Conservation (phyloP, 2,113 vertebrate genomes). For the Ochotona curzoniae region DNA sequence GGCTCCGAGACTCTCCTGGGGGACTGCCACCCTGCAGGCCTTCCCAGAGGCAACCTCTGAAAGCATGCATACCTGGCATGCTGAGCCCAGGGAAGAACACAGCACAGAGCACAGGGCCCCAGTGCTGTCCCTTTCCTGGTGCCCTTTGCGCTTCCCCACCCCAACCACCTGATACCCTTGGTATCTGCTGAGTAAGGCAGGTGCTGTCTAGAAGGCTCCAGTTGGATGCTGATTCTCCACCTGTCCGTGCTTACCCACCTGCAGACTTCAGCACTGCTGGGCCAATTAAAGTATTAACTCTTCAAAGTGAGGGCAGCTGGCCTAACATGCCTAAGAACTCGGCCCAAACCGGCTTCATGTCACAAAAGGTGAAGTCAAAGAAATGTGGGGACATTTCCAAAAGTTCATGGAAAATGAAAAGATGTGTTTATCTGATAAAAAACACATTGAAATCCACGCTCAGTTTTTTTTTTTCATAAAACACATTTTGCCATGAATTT, state of each 20-base stretch:
- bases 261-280: slow-evolving; percentile 18
- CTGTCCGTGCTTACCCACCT: slow-evolving; percentile 48
- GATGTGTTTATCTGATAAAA: no score
- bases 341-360: not conserved
- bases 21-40: not conserved
- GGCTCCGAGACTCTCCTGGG: not conserved
- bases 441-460: no score
- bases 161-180: not conserved
- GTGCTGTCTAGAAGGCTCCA: slow-evolving; percentile 15
- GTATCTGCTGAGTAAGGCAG: not conserved
- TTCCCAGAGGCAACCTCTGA: not conserved
- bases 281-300: slow-evolving; percentile 52
- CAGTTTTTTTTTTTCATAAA: no score
- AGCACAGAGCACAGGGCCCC: not conserved
- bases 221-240: not conserved
- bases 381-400: no score
- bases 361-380: no score
- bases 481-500: no score
- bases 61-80: not conserved
- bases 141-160: not conserved
- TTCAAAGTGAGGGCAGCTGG: not conserved
- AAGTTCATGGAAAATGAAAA: no score
- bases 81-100: not conserved
- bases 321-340: not conserved
- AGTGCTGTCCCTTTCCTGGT: not conserved